A percentile compares a stretch with the other conserved stretches of the same genome.
These are phyloP conservation scores for Catalaphyllia jardinei DNA, from an alignment of 64 coral and sea anemone species.

Conservation along the genomic window DNA sequence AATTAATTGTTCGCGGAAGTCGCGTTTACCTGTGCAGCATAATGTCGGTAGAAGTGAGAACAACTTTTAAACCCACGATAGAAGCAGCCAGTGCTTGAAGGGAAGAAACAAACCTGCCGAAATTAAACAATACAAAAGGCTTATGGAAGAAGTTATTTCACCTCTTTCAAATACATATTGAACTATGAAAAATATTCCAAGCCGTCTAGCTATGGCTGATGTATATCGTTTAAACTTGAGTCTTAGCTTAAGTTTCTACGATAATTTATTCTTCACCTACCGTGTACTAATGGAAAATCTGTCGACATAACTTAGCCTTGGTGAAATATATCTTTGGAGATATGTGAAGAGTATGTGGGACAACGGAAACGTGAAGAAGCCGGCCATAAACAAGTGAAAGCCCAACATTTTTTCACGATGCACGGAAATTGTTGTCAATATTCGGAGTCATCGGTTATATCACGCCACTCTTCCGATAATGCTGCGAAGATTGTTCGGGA, in stretches of 20 bases:
- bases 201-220: too few relatives aligned
- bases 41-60: slow-evolving; percentile 76
- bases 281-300: slow-evolving; percentile 90
- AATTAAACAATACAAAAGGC: neutral
- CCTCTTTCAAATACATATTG: neutral
- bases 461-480: neutral
- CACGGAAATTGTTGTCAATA: too few relatives aligned
- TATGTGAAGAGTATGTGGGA: slow-evolving; percentile 65
- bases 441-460: neutral
- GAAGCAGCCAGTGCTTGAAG: slow-evolving; percentile 92
- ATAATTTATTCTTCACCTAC: slow-evolving; percentile 8
- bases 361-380: slow-evolving; percentile 72
- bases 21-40: slow-evolving; percentile 83
- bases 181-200: too few relatives aligned
- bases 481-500: neutral
- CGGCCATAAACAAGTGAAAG: slow-evolving; percentile 58
- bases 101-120: slow-evolving; percentile 79
- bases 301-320: slow-evolving; percentile 54
- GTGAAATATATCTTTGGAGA: slow-evolving; percentile 58
- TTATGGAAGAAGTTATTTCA: neutral
- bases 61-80: slow-evolving; percentile 77
- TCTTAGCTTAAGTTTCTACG: neutral
- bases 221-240: neutral
- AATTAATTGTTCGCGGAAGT: neutral
- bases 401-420: slow-evolving; percentile 8